Evolutionary conservation across 2,797 vertebrate genomes (phyloP), one percentile per base, ranked within the genome.

Genomic region (Tolypeutes matacus): DNA sequence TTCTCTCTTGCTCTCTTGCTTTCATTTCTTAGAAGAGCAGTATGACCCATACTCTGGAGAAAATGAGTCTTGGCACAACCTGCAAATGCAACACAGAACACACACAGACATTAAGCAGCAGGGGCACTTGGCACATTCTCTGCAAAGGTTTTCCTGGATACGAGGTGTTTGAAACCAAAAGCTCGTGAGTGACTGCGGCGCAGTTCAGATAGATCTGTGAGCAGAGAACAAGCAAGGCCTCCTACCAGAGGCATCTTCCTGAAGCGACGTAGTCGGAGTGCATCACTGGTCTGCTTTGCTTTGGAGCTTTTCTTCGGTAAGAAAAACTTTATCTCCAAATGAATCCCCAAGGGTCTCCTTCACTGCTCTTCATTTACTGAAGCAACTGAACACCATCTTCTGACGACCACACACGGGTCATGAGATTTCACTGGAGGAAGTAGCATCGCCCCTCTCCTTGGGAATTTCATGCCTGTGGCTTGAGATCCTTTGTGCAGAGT

Each of bases 11-110:
- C 49, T 62, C 42, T 76, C 62, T 70, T 31, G 31, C 15, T 89
- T 75, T 89, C 56, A 49, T 53, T 91, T 91, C 95, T 89, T 60
- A 39, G 89, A 84, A n/a, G 76, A 91, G n/a, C 67, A 4, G 7
- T 1, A 0, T 84, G 95, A 56, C 70, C 77, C 58, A 56, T 36
- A 5, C 25, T n/a, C 49, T 1, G 20, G 25, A 85, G 25, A 80
- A 84, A 56, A 76, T 53, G 13, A 9, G 23, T 27, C 12, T 25
- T 67, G n/a, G 25, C 14, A 34, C 8, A 49, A 4, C 17, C 12
- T 23, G n/a, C 60, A 39, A 42, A n/a, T 4, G 3, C 31, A 34
- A 36, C 58, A 15, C 27, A 67, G 76, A 46, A 65, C 8, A 9
- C 25, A 67, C 14, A 60, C 31, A 34, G 51, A 39, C 25, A 14